phyloP scores from a whole-genome alignment of 2,797 vertebrate species.

The Alauda arvensis region DNA sequence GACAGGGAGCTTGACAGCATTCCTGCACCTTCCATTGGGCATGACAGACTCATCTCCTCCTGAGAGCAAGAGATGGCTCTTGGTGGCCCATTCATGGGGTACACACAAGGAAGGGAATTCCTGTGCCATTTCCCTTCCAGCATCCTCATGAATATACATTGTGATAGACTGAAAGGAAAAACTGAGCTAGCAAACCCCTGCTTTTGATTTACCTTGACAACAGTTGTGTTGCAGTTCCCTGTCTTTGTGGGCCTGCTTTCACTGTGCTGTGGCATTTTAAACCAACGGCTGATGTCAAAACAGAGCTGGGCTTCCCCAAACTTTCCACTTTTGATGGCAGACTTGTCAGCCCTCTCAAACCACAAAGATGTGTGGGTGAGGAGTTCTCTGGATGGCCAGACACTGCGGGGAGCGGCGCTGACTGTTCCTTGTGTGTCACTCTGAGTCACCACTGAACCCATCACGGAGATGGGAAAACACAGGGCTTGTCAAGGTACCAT shows the following conservation, averaged over 20 bases:
- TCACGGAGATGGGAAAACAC: neutral
- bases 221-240: neutral
- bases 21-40: neutral
- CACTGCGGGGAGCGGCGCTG: neutral
- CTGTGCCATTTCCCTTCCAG: neutral
- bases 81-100: neutral
- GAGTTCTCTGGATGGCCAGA: neutral
- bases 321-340: neutral
- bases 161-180: neutral
- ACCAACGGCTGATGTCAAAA: neutral
- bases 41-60: neutral
- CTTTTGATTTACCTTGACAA: conserved; percentile 9
- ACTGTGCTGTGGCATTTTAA: neutral
- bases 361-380: neutral
- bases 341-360: conserved; percentile 10
- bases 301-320: neutral
- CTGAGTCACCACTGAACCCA: conserved; percentile 26
- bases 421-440: neutral
- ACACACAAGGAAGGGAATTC: neutral
- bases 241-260: neutral
- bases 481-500: neutral
- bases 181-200: neutral
- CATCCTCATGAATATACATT: neutral
- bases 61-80: neutral
- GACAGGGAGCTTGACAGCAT: neutral